phyloP scores from a whole-genome alignment of 2,888 invertebrate genomes.

The Calliopum simillimum region DNA sequence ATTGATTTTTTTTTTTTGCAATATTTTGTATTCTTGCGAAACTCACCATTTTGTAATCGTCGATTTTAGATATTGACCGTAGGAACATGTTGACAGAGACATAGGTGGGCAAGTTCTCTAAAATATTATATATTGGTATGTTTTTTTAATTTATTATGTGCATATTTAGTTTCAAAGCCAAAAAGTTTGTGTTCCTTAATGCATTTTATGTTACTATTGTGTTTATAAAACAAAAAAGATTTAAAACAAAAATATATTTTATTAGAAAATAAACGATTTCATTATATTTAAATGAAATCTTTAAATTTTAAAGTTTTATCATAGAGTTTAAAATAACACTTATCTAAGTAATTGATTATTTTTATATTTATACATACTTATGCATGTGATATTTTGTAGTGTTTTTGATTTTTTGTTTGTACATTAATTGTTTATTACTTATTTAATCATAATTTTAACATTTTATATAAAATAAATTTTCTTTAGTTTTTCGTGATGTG shows the following conservation, averaged over 20 bases:
- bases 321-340: neutral
- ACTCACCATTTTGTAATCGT: conserved; percentile 99
- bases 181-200: no score
- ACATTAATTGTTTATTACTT: no score
- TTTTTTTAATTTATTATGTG: conserved; percentile 36
- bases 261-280: conserved; percentile 10
- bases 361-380: no score
- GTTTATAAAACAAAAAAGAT: neutral
- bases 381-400: no score
- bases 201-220: no score
- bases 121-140: conserved; percentile 57
- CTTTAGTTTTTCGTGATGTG: no score
- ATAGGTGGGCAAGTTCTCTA: conserved; percentile 86
- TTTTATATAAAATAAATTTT: no score
- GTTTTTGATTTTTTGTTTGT: no score
- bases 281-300: conserved; percentile 7
- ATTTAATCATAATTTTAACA: no score
- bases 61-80: conserved; percentile 98
- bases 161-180: conserved; percentile 6
- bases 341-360: neutral
- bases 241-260: conserved; percentile 12
- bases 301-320: neutral
- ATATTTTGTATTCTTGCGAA: conserved; percentile 44
- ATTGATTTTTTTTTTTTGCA: no score
- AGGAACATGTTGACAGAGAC: conserved; percentile 96